These are phyloP conservation scores for Drosophila baimaii DNA, from an alignment of 1,140 invertebrate species.

Conservation along the genomic window DNA sequence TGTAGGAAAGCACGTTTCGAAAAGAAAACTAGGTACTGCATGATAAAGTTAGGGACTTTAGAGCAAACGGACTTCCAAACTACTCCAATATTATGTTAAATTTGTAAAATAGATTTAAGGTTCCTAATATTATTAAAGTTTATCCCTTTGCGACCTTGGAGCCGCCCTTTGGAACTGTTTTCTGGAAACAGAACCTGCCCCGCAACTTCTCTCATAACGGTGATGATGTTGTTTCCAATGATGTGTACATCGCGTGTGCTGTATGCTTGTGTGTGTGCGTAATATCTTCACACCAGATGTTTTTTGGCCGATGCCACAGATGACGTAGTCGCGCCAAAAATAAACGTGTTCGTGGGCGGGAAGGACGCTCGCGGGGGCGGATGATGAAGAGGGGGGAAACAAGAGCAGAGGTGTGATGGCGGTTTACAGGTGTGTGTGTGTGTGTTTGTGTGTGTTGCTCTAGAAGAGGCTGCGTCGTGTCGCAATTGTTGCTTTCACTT, in stretches of 20 bases:
- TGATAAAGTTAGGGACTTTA: background rate
- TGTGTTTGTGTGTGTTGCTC: conserved; percentile 25
- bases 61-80: background rate
- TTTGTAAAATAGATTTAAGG: background rate
- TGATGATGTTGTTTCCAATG: conserved; percentile 23
- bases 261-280: conserved; percentile 6
- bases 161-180: background rate
- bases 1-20: background rate
- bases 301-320: conserved; percentile 49
- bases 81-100: background rate
- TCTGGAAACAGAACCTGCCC: conserved; percentile 9
- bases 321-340: conserved; percentile 73
- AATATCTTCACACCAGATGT: conserved; percentile 67
- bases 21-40: background rate
- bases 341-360: conserved; percentile 32
- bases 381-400: conserved; percentile 19
- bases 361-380: conserved; percentile 19
- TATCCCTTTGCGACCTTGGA: conserved; percentile 7
- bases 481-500: conserved; percentile 29
- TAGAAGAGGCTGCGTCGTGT: conserved; percentile 28
- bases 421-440: conserved; percentile 43
- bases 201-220: conserved; percentile 12
- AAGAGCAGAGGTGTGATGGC: conserved; percentile 26
- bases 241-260: conserved; percentile 6
- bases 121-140: no score